Percentiles rank a stretch among this genome's conserved stretches.
Evolutionary conservation across 2,888 invertebrate species (phyloP).

Genomic region (Ischnura elegans): DNA sequence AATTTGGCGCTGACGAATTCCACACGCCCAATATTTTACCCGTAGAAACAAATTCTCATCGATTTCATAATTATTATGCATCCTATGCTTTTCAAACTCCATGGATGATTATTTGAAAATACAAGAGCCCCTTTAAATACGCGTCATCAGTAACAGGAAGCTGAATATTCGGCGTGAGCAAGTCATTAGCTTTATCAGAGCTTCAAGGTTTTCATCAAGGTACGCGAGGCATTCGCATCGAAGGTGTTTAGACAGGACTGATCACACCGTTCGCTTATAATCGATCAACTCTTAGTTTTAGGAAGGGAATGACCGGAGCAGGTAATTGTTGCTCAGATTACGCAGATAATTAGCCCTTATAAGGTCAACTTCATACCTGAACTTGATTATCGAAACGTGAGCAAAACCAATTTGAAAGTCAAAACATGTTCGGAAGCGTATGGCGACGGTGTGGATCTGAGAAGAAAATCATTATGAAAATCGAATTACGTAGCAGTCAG

Average conservation of each 20-base stretch:
- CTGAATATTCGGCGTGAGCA: not conserved
- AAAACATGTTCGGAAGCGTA: not conserved
- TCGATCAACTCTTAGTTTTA: conserved; percentile 31
- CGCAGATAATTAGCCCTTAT: conserved; percentile 14
- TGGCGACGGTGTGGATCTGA: not conserved
- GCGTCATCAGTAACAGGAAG: not conserved
- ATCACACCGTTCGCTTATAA: not conserved
- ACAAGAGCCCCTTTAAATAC: no score
- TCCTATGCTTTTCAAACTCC: no score
- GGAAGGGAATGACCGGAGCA: not conserved
- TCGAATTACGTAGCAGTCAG: not conserved
- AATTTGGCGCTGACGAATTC: no score
- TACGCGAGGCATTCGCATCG: not conserved
- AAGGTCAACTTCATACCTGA: conserved; percentile 19
- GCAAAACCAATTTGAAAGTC: conserved; percentile 27
- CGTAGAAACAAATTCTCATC: no score
- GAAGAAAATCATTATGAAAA: conserved; percentile 35
- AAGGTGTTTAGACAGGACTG: not conserved
- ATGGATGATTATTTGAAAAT: no score
- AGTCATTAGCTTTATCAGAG: not conserved
- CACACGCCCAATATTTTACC: no score
- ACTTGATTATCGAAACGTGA: conserved; percentile 20
- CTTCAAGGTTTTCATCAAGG: no score
- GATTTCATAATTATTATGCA: no score
- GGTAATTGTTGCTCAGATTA: conserved; percentile 10